Percentiles rank a stretch among this genome's conserved stretches.
These are phyloP conservation scores for Chelonus formosanus DNA, from an alignment of 2,888 invertebrate genomes.

Conservation along the genomic window DNA sequence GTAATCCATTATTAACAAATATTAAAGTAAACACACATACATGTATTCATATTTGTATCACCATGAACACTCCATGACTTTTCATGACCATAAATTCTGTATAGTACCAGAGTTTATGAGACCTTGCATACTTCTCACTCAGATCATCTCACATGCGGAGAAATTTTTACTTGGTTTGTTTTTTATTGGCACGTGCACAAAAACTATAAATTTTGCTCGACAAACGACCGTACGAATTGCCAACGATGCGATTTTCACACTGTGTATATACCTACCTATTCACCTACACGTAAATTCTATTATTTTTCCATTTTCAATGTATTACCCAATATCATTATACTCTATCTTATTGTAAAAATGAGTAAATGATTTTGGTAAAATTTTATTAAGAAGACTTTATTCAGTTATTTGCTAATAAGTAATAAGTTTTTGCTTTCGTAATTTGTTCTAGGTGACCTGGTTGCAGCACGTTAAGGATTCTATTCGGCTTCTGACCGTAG, in stretches of 20 bases:
- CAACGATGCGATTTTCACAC: slow-evolving; percentile 25
- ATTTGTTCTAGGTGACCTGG: slow-evolving; percentile 69
- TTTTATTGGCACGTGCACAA: slow-evolving; percentile 36
- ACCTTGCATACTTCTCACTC: slow-evolving; percentile 18
- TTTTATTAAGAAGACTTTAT: not conserved
- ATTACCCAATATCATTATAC: not conserved
- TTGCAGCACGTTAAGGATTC: slow-evolving; percentile 69
- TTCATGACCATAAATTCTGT: slow-evolving; percentile 29
- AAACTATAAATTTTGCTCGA: slow-evolving; percentile 42
- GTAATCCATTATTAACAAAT: slow-evolving; percentile 8
- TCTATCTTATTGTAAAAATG: not conserved
- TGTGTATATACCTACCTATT: not conserved
- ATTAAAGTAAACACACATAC: not conserved
- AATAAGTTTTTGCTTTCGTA: slow-evolving; percentile 24
- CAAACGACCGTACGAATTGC: slow-evolving; percentile 29
- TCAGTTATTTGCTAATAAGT: slow-evolving; percentile 7
- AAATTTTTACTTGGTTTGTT: slow-evolving; percentile 36
- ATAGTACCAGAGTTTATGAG: slow-evolving; percentile 30
- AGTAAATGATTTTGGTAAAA: not conserved
- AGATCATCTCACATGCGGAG: slow-evolving; percentile 9
- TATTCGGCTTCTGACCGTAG: slow-evolving; percentile 71
- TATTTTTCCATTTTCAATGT: not conserved
- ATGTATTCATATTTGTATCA: slow-evolving; percentile 3
- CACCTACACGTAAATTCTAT: not conserved
- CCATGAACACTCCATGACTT: slow-evolving; percentile 26